Percentiles rank a stretch among this genome's conserved stretches.
Evolutionary conservation across 2,113 vertebrate species (phyloP).

Genomic region (Petroica traversi): DNA sequence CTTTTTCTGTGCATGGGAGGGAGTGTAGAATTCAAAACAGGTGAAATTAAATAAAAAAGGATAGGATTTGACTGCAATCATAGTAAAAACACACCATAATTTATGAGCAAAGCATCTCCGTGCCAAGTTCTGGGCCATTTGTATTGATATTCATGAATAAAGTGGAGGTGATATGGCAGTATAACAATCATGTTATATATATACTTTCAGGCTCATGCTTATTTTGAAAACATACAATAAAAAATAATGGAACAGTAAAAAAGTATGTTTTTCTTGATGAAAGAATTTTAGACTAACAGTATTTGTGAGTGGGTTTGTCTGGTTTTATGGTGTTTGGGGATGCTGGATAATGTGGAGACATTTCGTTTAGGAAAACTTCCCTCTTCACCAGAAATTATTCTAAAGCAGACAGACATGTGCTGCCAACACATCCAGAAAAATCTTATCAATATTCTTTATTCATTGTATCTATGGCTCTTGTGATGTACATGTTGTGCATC

Average conservation of each 20-base stretch:
- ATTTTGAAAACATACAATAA: background rate
- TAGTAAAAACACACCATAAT: background rate
- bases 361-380: background rate
- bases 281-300: background rate
- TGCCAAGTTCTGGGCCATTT: background rate
- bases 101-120: background rate
- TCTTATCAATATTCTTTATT: background rate
- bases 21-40: background rate
- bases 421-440: background rate
- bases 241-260: background rate
- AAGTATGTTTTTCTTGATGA: background rate
- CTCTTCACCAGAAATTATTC: background rate
- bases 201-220: background rate
- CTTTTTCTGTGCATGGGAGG: background rate
- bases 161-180: background rate
- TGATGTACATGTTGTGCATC: rapidly evolving
- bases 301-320: background rate
- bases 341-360: too few species aligned
- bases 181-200: background rate
- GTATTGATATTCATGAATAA: constrained; percentile 1
- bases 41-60: background rate
- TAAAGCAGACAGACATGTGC: background rate
- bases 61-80: background rate
- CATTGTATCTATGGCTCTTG: background rate
- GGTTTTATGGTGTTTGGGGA: background rate